Evolutionary conservation across 2,888 invertebrate genomes (phyloP), one percentile per base, ranked within the genome.

Genomic region (Drosophila robusta): DNA sequence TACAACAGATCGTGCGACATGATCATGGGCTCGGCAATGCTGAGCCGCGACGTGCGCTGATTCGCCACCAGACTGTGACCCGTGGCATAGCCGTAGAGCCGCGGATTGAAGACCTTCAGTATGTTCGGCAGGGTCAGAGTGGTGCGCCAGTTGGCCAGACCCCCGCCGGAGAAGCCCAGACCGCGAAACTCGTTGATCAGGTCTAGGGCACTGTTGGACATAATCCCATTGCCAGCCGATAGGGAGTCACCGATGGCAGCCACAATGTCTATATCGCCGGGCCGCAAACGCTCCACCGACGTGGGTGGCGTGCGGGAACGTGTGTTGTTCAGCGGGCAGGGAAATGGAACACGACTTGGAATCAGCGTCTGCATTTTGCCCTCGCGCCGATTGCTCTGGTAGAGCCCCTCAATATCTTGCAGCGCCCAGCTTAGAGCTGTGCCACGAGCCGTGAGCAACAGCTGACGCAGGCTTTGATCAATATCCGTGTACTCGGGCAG

Each of bases 51-150:
- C 0, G 52, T 61, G 0, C 70, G 68, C 22, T 84, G 80, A 55
- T 90, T 84, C 4, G 83, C 78, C 0, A 80, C 80, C 46, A 90
- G 42, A n/a, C 81, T 74, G 52, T 91, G 86, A 3, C 66, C 81
- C 4, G 84, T 89, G 11, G 91, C 74, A 49, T 84, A 95, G 14
- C 95, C 95, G 57, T 94, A 91, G 2, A 95, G 84, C 22, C 94
- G 92, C 0, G 95, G 94, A 90, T 95, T 95, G 82, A 94, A 95
- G 69, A 93, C 94, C 80, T 94, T 94, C 18, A 95, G 78, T 41
- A 95, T 94, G 84, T 95, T 94, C 7, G 94, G 94, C 34, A 94
- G 57, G 0, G 94, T 94, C 0, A 94, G 70, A 58, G 89, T 93
- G 42, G 92, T 89, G 9, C 93, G 91, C 94, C 94, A 94, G 6